These are phyloP conservation scores for Rhagonycha lutea DNA, from an alignment of 2,888 invertebrate species.

Conservation along the genomic window DNA sequence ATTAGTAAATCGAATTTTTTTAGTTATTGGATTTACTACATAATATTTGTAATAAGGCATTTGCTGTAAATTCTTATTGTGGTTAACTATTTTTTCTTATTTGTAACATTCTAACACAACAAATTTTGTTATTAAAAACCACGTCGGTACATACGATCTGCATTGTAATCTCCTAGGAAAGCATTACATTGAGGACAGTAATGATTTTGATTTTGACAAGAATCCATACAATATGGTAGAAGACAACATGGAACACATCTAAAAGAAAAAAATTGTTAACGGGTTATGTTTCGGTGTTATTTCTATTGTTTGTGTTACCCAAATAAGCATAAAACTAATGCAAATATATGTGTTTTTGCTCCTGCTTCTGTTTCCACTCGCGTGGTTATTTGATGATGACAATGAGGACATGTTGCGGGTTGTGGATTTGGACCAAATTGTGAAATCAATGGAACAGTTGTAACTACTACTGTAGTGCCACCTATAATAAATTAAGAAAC, in stretches of 20 bases:
- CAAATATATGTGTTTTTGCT: constrained; percentile 51
- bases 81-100: not conserved
- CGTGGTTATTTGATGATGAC: constrained; percentile 45
- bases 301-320: constrained; percentile 6
- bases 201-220: constrained; percentile 35
- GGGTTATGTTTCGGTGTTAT: not conserved
- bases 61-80: not conserved
- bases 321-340: constrained; percentile 40
- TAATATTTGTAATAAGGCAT: not conserved
- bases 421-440: constrained; percentile 45
- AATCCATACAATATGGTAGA: constrained; percentile 35
- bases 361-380: constrained; percentile 43
- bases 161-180: constrained; percentile 52
- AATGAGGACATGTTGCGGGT: constrained; percentile 48
- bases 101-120: no score
- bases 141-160: constrained; percentile 19
- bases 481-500: not conserved
- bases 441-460: constrained; percentile 8
- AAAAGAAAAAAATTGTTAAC: constrained; percentile 5
- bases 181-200: constrained; percentile 48
- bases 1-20: not conserved
- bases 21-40: not conserved
- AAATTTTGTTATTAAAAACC: not conserved
- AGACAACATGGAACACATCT: constrained; percentile 35
- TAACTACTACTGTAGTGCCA: constrained; percentile 25